phyloP scores from a whole-genome alignment of 2,113 vertebrate genomes.

The Sander lucioperca region DNA sequence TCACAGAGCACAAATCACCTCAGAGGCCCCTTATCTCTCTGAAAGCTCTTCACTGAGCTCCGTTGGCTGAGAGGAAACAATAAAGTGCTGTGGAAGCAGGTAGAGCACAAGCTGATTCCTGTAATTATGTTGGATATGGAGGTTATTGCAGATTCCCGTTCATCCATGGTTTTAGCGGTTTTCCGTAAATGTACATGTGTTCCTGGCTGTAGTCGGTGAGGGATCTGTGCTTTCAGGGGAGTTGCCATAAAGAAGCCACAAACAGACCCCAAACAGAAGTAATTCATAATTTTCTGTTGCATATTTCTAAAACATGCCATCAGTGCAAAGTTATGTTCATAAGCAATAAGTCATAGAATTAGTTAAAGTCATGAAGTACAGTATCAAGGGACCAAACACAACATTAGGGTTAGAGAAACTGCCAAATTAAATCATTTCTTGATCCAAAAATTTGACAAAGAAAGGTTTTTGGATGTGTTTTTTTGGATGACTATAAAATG shows the following conservation, averaged over 20 bases:
- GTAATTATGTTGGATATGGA: slow-evolving; percentile 38
- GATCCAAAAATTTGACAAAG: neutral
- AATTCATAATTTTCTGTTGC: too few relatives aligned
- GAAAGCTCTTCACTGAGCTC: slow-evolving; percentile 17
- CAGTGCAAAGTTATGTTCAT: neutral
- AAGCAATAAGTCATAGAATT: neutral
- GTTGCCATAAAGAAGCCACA: neutral
- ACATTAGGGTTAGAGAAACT: neutral
- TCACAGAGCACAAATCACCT: slow-evolving; percentile 40
- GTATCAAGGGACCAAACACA: neutral
- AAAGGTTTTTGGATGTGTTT: neutral
- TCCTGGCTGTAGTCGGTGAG: slow-evolving; percentile 4
- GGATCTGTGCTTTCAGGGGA: neutral
- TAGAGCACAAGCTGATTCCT: slow-evolving; percentile 42
- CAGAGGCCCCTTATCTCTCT: slow-evolving; percentile 40
- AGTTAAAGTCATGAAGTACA: neutral
- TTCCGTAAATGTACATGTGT: slow-evolving; percentile 27
- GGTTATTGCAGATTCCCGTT: slow-evolving; percentile 51
- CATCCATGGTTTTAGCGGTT: slow-evolving; percentile 45
- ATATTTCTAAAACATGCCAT: too few relatives aligned
- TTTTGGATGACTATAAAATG: neutral
- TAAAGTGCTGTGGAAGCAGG: slow-evolving; percentile 53
- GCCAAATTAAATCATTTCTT: neutral
- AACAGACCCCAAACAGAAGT: too few relatives aligned
- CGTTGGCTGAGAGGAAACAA: slow-evolving; percentile 12